These are phyloP conservation scores for Lanius ludovicianus DNA, from an alignment of 2,113 vertebrate species.

Conservation along the genomic window DNA sequence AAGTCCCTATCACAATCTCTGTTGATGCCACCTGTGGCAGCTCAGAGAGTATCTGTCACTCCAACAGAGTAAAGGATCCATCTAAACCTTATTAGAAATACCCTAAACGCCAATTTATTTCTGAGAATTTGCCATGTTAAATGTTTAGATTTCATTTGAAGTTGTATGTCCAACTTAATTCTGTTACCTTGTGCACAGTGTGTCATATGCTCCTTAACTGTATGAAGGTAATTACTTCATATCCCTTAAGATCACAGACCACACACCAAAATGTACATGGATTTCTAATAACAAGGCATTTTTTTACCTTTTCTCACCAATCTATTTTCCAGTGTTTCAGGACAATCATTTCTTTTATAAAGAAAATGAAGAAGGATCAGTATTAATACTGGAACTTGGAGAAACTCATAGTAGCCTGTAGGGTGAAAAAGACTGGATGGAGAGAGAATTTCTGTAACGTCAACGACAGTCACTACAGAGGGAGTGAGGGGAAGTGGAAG, in stretches of 20 bases:
- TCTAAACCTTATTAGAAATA: neutral
- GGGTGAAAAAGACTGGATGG: neutral
- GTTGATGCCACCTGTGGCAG: neutral
- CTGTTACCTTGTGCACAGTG: neutral
- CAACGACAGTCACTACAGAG: neutral
- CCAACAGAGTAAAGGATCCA: neutral
- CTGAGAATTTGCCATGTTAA: neutral
- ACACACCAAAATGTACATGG: neutral
- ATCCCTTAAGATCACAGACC: neutral
- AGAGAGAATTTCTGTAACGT: neutral
- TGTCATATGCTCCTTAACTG: neutral
- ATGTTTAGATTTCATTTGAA: neutral
- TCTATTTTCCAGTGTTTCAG: neutral
- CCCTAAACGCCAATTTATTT: neutral
- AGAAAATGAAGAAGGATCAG: neutral
- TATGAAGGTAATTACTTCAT: neutral
- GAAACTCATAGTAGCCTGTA: neutral
- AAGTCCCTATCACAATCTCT: neutral
- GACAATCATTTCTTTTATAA: neutral
- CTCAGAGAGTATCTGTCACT: neutral
- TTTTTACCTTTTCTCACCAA: neutral
- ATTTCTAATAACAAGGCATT: neutral
- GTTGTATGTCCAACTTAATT: neutral
- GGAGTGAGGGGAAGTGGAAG: neutral
- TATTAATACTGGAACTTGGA: neutral